Percentiles rank a stretch among this genome's conserved stretches.
These are phyloP conservation scores for Euphydryas editha DNA, from an alignment of 2,888 invertebrate species.

Conservation along the genomic window DNA sequence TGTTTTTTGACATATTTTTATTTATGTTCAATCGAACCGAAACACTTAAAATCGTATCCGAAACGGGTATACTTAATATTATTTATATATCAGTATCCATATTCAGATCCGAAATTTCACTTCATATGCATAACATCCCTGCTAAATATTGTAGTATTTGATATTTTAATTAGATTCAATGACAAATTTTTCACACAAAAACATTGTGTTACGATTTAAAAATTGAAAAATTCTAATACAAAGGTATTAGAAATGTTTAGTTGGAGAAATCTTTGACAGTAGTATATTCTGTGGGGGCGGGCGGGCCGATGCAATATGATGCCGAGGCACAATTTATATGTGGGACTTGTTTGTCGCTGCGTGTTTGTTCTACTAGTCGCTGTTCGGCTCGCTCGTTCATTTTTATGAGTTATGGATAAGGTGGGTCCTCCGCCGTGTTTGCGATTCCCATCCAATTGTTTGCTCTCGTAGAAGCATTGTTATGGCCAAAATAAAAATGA, in stretches of 20 bases:
- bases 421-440: slow-evolving; percentile 66
- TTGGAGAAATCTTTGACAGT: slow-evolving; percentile 22
- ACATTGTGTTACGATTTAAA: neutral
- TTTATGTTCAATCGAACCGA: too few relatives aligned
- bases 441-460: slow-evolving; percentile 63
- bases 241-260: too few relatives aligned
- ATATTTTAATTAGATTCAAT: too few relatives aligned
- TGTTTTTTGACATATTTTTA: too few relatives aligned
- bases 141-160: too few relatives aligned
- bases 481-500: slow-evolving; percentile 28
- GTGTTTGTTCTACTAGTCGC: slow-evolving; percentile 66
- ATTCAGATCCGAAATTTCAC: too few relatives aligned
- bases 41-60: too few relatives aligned
- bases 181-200: too few relatives aligned
- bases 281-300: slow-evolving; percentile 8
- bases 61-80: too few relatives aligned
- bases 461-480: slow-evolving; percentile 48
- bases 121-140: too few relatives aligned
- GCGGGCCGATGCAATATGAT: slow-evolving; percentile 31
- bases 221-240: slow-evolving; percentile 4
- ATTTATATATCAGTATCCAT: too few relatives aligned
- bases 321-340: slow-evolving; percentile 41
- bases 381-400: slow-evolving; percentile 70
- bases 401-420: slow-evolving; percentile 80
- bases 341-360: slow-evolving; percentile 58